Evolutionary conservation across 2,888 invertebrate genomes (phyloP).

Genomic region (Sceliomorpha sp.): DNA sequence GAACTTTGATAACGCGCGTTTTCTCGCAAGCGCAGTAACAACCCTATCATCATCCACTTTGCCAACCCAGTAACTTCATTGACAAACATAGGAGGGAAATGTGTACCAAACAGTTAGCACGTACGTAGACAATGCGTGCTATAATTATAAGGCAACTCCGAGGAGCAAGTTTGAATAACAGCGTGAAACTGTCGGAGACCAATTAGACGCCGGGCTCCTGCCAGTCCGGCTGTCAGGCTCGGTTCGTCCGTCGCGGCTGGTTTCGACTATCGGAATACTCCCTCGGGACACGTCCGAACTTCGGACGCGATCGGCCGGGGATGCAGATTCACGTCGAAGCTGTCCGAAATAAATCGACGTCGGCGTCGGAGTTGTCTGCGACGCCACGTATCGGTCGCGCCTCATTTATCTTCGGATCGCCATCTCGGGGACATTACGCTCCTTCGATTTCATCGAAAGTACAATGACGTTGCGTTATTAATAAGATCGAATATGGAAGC

Average conservation of each 20-base stretch:
- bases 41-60: slow-evolving; percentile 22
- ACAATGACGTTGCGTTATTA: too few species aligned
- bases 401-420: slow-evolving; percentile 18
- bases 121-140: slow-evolving; percentile 11
- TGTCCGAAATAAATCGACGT: slow-evolving; percentile 42
- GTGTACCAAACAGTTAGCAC: slow-evolving; percentile 5
- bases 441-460: slow-evolving; percentile 8
- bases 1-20: too few species aligned
- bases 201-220: slow-evolving; percentile 35
- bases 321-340: slow-evolving; percentile 23
- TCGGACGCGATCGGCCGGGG: slow-evolving; percentile 41
- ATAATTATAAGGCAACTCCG: slow-evolving; percentile 37
- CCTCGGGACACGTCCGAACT: slow-evolving; percentile 61
- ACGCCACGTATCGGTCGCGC: slow-evolving; percentile 8
- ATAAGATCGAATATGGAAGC: too few species aligned
- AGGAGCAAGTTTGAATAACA: slow-evolving; percentile 27
- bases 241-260: slow-evolving; percentile 28
- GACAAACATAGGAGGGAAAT: slow-evolving; percentile 20
- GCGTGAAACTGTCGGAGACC: slow-evolving; percentile 35
- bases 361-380: slow-evolving; percentile 22
- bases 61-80: too few species aligned
- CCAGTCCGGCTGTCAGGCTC: slow-evolving; percentile 21
- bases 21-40: too few species aligned
- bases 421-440: not conserved
- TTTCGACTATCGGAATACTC: slow-evolving; percentile 44